Base-by-base conservation (phyloP, 2,888 invertebrate species). In the Heliconius erato region DNA sequence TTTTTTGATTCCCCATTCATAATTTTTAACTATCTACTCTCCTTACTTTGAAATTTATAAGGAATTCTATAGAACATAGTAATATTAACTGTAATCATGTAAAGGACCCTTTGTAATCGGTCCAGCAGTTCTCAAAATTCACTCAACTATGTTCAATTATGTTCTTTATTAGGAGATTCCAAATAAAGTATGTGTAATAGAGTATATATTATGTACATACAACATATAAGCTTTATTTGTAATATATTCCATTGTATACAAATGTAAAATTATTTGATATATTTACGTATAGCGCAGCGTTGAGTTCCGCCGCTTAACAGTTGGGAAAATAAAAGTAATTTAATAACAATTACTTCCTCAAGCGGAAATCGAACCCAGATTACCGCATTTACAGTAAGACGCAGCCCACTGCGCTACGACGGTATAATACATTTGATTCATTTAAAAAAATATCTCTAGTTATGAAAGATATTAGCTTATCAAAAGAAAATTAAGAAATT, bases 101-200 rank as follows among this genome's bases (percentile, higher is more conserved):
- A 81, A 81, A 67, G 69, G 35, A 5, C 35, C 69, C 69, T 69
- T 69, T 69, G 69, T 35, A 35, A n/a, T n/a, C 35, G 69, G 69
- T 69, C 69, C 69, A 35, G 23, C 69, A 35, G 69, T 69, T 69
- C 69, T 19, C 32, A 19, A 69, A 35, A 69, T 69, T 69, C 69
- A 69, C 69, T 69, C 69, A 35, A 35, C 69, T 69, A 19, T 71
- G 35, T 71, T 40, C n/a, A 71, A 71, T 71, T 71, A 40, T 71
- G 40, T 71, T 12, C 44, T 44, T 71, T 71, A 44, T 44, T 44
- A 44, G n/a, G 68, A 72, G 54, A 74, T 28, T 54, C 1, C 54
- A 7, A 54, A 54, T 74, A 28, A 32, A 23, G 26, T n/a, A 23
- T 23, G 6, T 63, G 23, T 23, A 23, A 23, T 23, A 4, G 14